A percentile compares a stretch with the other conserved stretches of the same genome.
Evolutionary conservation across 2,888 invertebrate species (phyloP).

Genomic region (Dicranocentrus wangi): DNA sequence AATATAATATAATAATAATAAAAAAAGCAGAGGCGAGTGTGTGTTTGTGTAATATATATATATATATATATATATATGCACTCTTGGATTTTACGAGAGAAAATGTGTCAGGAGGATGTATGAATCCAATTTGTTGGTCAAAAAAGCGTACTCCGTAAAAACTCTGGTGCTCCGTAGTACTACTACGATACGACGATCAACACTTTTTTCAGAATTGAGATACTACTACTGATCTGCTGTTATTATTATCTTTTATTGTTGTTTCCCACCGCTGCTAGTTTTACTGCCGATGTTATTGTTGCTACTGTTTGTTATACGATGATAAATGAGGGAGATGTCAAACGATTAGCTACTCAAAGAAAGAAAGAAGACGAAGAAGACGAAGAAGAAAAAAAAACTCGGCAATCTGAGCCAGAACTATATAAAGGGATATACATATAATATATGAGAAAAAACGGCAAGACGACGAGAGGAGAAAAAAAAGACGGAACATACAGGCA

Average conservation of each 20-base stretch:
- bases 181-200: too few species aligned
- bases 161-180: background rate
- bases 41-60: too few species aligned
- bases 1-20: too few species aligned
- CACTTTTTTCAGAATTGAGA: constrained; percentile 12
- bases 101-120: constrained; percentile 7
- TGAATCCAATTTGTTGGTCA: constrained; percentile 32
- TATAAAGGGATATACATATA: too few species aligned
- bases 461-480: too few species aligned
- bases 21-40: too few species aligned
- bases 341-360: constrained; percentile 47
- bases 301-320: constrained; percentile 26
- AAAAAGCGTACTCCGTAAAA: constrained; percentile 5
- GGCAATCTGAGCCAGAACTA: too few species aligned
- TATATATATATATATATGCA: background rate
- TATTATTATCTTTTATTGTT: constrained; percentile 31
- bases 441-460: too few species aligned
- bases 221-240: constrained; percentile 10
- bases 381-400: background rate
- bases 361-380: background rate
- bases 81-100: constrained; percentile 1
- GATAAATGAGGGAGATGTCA: constrained; percentile 63
- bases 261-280: constrained; percentile 32
- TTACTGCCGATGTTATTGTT: constrained; percentile 41
- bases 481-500: too few species aligned